Evolutionary conservation across 2,797 vertebrate genomes (phyloP).

Genomic region (Gymnothorax reevesii): DNA sequence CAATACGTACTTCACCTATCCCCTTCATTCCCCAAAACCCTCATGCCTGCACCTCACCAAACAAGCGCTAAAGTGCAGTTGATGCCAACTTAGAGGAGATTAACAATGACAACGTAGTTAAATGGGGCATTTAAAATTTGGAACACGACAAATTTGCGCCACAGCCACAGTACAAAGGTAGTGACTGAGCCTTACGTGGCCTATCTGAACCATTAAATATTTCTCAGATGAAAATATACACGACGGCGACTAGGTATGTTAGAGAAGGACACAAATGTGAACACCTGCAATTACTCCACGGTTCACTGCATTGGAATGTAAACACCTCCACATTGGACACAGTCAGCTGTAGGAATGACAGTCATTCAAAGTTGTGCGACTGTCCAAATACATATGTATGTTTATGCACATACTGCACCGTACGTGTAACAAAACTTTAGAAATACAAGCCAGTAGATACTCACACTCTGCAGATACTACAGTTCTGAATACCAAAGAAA

Average conservation of each 20-base stretch:
- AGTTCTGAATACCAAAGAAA: constrained; percentile 74
- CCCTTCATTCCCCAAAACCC: not conserved
- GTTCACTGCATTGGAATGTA: too few species aligned
- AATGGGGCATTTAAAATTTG: not conserved
- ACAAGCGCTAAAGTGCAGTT: not conserved
- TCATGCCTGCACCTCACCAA: not conserved
- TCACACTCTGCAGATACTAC: constrained; percentile 69
- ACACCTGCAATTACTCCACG: too few species aligned
- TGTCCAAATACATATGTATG: not conserved
- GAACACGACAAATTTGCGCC: not conserved
- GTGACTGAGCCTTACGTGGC: not conserved
- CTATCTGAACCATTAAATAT: not conserved
- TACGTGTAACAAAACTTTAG: constrained; percentile 2
- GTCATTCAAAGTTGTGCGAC: not conserved
- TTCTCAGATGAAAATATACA: not conserved
- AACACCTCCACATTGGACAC: too few species aligned
- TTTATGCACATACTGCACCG: too few species aligned
- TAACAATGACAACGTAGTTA: not conserved
- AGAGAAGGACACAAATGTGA: too few species aligned
- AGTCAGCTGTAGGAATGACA: too few species aligned
- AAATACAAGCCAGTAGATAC: constrained; percentile 64
- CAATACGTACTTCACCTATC: not conserved
- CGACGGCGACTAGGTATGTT: too few species aligned
- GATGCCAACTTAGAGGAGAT: not conserved
- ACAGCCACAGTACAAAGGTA: not conserved